Conservation (phyloP, 2,113 vertebrate genomes). For the Nesogale talazaci region DNA sequence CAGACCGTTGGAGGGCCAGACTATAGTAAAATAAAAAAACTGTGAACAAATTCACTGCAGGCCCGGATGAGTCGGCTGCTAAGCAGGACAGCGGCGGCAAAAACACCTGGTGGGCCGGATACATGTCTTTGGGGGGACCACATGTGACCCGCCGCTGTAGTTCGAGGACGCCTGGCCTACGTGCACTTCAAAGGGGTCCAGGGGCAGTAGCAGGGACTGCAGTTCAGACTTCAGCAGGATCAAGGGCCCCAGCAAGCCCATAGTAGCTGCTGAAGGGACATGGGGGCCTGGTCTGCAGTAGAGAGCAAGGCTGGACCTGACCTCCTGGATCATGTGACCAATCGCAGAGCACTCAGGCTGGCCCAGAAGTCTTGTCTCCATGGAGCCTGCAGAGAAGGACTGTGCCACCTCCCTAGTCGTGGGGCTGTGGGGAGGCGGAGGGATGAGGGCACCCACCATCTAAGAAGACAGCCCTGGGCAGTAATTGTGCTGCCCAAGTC, state of each 20-base stretch:
- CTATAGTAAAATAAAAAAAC: no score
- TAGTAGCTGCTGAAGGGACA: neutral
- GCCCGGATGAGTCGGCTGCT: no score
- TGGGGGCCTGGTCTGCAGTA: neutral
- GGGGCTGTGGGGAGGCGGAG: neutral
- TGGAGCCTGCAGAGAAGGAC: neutral
- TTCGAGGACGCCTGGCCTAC: no score
- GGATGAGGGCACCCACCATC: neutral
- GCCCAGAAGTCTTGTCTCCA: neutral
- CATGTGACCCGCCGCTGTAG: no score
- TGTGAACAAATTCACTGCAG: no score
- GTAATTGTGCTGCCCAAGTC: conserved; percentile 11
- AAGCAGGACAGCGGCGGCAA: no score
- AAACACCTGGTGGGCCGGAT: no score
- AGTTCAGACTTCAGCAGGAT: neutral
- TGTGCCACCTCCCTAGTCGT: neutral
- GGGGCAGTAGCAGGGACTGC: neutral
- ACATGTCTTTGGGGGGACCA: no score
- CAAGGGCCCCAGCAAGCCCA: neutral
- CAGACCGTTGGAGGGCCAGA: no score
- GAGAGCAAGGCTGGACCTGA: neutral
- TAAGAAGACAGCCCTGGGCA: conserved; percentile 1
- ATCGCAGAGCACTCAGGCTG: neutral
- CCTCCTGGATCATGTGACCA: neutral
- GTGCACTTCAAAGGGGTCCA: neutral